These are phyloP conservation scores for Ciconia nigra DNA, from an alignment of 2,797 vertebrate genomes.

Conservation along the genomic window DNA sequence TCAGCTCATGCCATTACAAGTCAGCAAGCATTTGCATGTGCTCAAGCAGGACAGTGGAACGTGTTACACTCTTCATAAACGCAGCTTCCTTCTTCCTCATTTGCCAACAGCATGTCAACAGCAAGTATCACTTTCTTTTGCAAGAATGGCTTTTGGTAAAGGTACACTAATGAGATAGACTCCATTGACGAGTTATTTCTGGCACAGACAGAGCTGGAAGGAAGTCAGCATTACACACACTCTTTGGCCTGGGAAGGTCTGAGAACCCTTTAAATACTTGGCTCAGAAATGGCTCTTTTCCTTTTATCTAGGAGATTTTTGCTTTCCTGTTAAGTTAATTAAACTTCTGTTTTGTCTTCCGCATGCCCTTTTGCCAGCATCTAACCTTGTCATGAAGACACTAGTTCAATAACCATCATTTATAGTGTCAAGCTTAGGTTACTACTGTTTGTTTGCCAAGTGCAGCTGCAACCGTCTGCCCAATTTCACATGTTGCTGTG, in stretches of 20 bases:
- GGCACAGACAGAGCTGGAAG: slow-evolving; percentile 57
- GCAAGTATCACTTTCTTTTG: slow-evolving; percentile 11
- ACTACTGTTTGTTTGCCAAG: neutral
- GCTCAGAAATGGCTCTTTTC: slow-evolving; percentile 36
- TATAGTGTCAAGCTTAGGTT: neutral
- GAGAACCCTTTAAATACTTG: slow-evolving; percentile 54
- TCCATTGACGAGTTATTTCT: slow-evolving; percentile 61
- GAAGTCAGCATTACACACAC: slow-evolving; percentile 54
- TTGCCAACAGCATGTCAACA: slow-evolving; percentile 3
- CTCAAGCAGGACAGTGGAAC: neutral
- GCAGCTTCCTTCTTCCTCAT: neutral
- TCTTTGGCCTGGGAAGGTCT: slow-evolving; percentile 53
- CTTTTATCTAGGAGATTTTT: slow-evolving; percentile 55
- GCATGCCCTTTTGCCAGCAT: slow-evolving; percentile 42
- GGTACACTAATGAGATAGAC: neutral
- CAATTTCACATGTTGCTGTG: neutral
- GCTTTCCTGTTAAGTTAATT: slow-evolving; percentile 62
- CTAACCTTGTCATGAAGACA: neutral
- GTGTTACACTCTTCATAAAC: neutral
- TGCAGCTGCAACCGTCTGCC: neutral
- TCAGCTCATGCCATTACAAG: neutral
- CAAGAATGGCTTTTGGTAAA: slow-evolving; percentile 20
- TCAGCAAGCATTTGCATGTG: neutral
- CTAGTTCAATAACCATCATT: slow-evolving; percentile 4
- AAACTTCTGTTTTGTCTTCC: slow-evolving; percentile 54